Base-by-base conservation (phyloP, 2,113 vertebrate species). In the Nothocercus nigrocapillus region DNA sequence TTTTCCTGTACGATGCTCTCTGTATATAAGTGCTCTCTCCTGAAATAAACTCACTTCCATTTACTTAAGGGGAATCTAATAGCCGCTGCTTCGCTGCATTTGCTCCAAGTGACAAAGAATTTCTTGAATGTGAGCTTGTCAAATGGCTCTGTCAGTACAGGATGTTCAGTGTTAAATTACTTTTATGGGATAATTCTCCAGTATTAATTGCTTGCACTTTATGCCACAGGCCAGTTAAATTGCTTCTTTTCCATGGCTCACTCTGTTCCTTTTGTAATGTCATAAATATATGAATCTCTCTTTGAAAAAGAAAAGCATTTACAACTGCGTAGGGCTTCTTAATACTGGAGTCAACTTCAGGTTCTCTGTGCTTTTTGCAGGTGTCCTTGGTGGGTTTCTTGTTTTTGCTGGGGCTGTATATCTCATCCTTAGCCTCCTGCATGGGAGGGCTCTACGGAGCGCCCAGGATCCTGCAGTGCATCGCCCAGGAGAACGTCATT, bases 321-420 rank as follows among this genome's bases (percentile, higher is more conserved):
- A 63, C 69, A 42, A 63, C 47, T 77, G 18, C 30, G 44, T 0
- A 0, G 13, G n/a, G 32, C 17, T 74, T 53, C 90, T 91, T 68
- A 22, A 16, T 5, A 28, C 13, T 42, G 11, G 74, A 45, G 58
- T 56, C 36, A 83, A 21, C 13, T 92, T 95, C 63, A 38, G 19
- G 2, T 83, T 94, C 25, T 88, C 45, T 85, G 30, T 0, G 1
- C 82, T 96, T 98, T 96, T 97, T 97, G 69, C 93, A 99, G 99
- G 99, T 99, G 87, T 99, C 99, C 93, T 98, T 99, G 96, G 99
- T 99, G 94, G 99, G 99, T 86, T 99, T 99, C 98, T 98, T 99
- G 84, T 99, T 99, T 98, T 98, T 99, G 76, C 95, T 99, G 80
- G 99, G 99, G 72, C 98, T 99, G 64, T 99, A 99, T 97, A 98